Base-by-base conservation (phyloP, 2,113 vertebrate species). In the Hemiscyllium ocellatum region DNA sequence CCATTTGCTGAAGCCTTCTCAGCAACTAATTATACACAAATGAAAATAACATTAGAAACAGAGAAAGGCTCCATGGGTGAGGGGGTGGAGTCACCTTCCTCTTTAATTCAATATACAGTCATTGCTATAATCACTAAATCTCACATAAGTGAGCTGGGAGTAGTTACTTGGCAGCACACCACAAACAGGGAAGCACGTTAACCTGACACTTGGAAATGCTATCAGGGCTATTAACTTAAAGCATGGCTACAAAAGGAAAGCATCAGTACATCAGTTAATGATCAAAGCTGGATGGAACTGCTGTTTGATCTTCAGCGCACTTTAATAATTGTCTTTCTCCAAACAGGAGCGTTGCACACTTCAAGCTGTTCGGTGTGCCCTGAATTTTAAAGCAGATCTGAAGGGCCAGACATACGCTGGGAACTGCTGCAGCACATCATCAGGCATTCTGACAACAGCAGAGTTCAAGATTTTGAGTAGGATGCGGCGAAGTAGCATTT, bases 191-290 rank as follows among this genome's bases (percentile, higher is more conserved):
- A 72, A 19, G 94, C 94, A 66, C 66, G 5, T 72, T 95, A 70
- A 95, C 50, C 22, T 72, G 69, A 76, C 94, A 95, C 68, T 95
- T 33, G 66, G 68, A 76, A 95, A 70, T 95, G 68, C 69, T 65
- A 96, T 96, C 95, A 56, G 86, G 56, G 61, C 95, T 96, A 90
- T 69, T 96, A 91, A 96, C 91, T 96, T 91, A 70, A 56, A 96
- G 95, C 42, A 15, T 3, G 66, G 52, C 87, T 72, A 87, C 61
- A 87, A 90, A 96, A 6, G 65, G 95, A 91, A 76, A 85, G 85
- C 83, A 69, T 90, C 42, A 87, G 65, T 69, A 76, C 87, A 96
- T 70, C 95, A 90, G 85, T 90, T 96, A 90, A 91, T 90, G 95
- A 96, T 96, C 66, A 90, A 50, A 96, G 85, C 83, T 52, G 66